These are phyloP conservation scores for Leptosomus discolor DNA, from an alignment of 2,113 vertebrate species.

Conservation along the genomic window DNA sequence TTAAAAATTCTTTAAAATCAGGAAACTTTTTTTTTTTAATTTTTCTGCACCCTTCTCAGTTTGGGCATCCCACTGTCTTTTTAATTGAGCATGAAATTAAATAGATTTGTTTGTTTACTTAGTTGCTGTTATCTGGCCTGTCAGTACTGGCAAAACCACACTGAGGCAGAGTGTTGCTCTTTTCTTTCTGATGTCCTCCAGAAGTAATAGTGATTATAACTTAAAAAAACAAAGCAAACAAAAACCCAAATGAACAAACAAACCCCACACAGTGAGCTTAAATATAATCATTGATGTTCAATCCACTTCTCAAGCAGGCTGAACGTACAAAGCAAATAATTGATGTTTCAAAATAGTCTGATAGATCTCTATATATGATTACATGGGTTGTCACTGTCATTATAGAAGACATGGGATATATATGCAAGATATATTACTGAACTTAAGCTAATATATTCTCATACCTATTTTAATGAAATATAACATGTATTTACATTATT, in stretches of 20 bases:
- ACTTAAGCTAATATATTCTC: not conserved
- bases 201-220: not conserved
- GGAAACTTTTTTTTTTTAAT: not conserved
- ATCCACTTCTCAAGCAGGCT: not conserved
- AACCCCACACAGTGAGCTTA: not conserved
- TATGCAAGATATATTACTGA: not conserved
- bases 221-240: not conserved
- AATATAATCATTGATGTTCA: not conserved
- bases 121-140: not conserved
- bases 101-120: slow-evolving; percentile 32
- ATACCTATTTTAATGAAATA: not conserved
- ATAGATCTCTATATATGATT: not conserved
- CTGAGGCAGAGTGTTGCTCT: not conserved
- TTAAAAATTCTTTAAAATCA: not conserved
- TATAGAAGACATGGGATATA: not conserved
- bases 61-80: not conserved
- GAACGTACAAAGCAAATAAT: not conserved
- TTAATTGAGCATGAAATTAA: slow-evolving; percentile 56
- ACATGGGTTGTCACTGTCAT: not conserved
- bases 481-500: not conserved
- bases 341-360: not conserved
- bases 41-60: not conserved
- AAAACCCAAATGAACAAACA: not conserved
- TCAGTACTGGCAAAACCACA: not conserved
- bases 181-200: not conserved